Evolutionary conservation across 1,140 invertebrate genomes (phyloP), one percentile per base, ranked within the genome.

Genomic region (Papilio polytes): DNA sequence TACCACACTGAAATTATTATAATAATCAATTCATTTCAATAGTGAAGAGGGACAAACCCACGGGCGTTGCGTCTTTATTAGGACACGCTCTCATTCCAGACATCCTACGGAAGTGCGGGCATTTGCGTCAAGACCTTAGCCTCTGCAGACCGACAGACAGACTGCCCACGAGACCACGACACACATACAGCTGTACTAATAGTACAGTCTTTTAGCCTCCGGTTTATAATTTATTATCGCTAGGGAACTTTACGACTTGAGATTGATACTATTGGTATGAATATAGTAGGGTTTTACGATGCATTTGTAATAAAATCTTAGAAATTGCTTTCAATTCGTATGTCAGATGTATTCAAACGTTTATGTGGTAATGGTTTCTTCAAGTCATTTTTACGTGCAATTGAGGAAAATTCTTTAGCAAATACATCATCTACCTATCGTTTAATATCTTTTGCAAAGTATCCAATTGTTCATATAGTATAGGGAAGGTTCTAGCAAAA

Each of bases 41-140:
- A 51, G 44, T 51, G 22, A 78, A 80, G 82, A 85, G 84, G 85
- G 86, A 89, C 93, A 90, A 92, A 92, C 92, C 92, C 92, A 94
- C 93, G 92, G 89, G 82, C 85, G 82, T 78, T 53, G 80, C 82
- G 87, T 88, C 88, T 88, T 92, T 91, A 94, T 92, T 89, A 93
- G 92, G 92, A 94, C 93, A 94, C 90, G 93, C 86, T 92, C 93
- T 93, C 91, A 94, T 94, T 94, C 91, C 86, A 91, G 87, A 94
- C 93, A 94, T 94, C 93, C 93, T 93, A 93, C 90, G 90, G 90
- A 94, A 91, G 89, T 84, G 83, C 82, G 88, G 85, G 85, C 89
- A 90, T 90, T 94, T 93, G 88, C 91, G 92, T 94, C 92, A 94
- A 87, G 90, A 91, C 92, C 92, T 92, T 91, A 93, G 87, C 88